Evolutionary conservation across 2,113 vertebrate species (phyloP).

Genomic region (Centropus bengalensis): DNA sequence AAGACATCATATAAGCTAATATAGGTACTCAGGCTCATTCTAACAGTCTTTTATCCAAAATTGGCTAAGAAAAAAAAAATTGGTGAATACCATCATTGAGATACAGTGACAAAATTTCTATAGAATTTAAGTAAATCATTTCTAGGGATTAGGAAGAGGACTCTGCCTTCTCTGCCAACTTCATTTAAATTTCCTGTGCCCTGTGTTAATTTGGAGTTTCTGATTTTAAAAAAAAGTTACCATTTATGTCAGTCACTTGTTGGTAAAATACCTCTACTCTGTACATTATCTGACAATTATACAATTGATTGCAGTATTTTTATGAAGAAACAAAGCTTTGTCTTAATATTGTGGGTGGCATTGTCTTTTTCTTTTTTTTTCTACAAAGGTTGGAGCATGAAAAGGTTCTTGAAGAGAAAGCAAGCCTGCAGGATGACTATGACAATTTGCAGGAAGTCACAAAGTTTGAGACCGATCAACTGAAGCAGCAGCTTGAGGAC

Average conservation of each 20-base stretch:
- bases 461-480: constrained; percentile 89
- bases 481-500: constrained; percentile 82
- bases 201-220: background rate
- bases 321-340: background rate
- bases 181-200: background rate
- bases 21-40: background rate
- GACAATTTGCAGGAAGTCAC: constrained; percentile 91
- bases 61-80: background rate
- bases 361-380: background rate
- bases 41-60: background rate
- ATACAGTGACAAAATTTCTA: background rate
- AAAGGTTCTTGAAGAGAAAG: constrained; percentile 87
- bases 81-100: background rate
- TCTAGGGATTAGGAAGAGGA: background rate
- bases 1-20: background rate
- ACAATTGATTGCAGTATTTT: background rate
- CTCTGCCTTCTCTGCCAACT: background rate
- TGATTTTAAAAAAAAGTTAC: background rate
- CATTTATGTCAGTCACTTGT: background rate
- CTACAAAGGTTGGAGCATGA: constrained; percentile 88
- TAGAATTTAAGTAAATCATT: background rate
- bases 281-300: background rate
- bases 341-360: background rate
- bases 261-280: background rate
- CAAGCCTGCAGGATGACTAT: constrained; percentile 88